Evolutionary conservation across 2,113 vertebrate species (phyloP).

Genomic region (Dicaeum eximium): DNA sequence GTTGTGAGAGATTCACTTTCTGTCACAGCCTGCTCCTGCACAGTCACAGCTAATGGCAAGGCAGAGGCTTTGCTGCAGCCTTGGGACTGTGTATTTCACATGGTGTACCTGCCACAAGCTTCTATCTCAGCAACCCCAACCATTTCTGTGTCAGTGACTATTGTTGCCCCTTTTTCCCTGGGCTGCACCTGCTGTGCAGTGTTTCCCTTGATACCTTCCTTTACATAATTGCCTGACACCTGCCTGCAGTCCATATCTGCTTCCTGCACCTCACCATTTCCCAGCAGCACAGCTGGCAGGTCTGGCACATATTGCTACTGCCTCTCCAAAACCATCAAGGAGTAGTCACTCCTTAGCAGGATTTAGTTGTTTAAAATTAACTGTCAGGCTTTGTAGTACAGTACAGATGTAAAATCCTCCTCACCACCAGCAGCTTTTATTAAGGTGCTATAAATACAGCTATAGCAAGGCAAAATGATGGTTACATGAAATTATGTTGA

Average conservation of each 20-base stretch:
- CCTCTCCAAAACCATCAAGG: background rate
- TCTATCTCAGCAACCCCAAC: background rate
- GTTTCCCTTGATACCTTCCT: background rate
- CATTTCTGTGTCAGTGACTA: background rate
- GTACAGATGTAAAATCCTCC: background rate
- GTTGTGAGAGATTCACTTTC: background rate
- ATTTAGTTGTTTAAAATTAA: constrained; percentile 6
- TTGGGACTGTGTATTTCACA: background rate
- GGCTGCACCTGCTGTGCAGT: background rate
- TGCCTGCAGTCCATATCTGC: background rate
- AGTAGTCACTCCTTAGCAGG: constrained; percentile 27
- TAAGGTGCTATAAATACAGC: background rate
- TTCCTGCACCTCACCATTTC: background rate
- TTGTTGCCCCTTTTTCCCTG: background rate
- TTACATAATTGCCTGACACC: background rate
- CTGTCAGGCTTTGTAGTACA: background rate
- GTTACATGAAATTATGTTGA: background rate
- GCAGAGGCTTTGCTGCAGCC: background rate
- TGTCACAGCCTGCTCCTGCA: background rate
- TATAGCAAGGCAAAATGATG: background rate
- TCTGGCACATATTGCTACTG: background rate
- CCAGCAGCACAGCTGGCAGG: background rate
- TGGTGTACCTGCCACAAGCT: background rate
- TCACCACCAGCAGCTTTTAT: background rate
- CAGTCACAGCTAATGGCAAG: background rate